phyloP scores from a whole-genome alignment of 2,113 vertebrate genomes.

The Corynorhinus townsendii region DNA sequence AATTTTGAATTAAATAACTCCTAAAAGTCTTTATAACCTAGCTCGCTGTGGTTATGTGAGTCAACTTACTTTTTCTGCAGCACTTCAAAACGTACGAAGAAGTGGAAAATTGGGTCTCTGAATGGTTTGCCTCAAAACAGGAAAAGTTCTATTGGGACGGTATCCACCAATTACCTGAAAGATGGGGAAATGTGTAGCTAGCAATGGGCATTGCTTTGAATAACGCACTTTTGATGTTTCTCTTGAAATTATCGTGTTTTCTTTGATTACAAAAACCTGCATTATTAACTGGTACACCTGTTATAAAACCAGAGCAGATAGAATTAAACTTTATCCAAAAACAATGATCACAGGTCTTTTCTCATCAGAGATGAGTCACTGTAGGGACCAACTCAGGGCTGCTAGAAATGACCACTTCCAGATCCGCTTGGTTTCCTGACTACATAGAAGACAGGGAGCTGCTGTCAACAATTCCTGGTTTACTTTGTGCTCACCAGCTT shows the following conservation, averaged over 20 bases:
- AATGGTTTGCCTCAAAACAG: too few species aligned
- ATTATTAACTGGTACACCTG: too few species aligned
- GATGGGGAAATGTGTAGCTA: too few species aligned
- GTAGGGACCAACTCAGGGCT: neutral
- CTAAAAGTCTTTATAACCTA: neutral
- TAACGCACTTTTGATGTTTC: too few species aligned
- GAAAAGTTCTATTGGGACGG: too few species aligned
- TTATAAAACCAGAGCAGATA: neutral
- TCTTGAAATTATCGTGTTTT: too few species aligned
- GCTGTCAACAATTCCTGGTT: neutral
- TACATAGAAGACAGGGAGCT: neutral
- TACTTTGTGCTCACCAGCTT: neutral
- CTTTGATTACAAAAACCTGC: too few species aligned
- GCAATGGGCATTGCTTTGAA: too few species aligned
- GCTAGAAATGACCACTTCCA: neutral
- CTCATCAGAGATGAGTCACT: neutral
- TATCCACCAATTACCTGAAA: too few species aligned
- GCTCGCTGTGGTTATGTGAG: neutral
- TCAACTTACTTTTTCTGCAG: neutral
- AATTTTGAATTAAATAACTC: neutral
- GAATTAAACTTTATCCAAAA: neutral
- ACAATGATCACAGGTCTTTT: neutral
- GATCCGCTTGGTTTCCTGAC: neutral
- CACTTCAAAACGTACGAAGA: too few species aligned
- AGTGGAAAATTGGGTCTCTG: too few species aligned